Base-by-base conservation (phyloP, 2,888 invertebrate genomes). In the Calliopum simillimum region DNA sequence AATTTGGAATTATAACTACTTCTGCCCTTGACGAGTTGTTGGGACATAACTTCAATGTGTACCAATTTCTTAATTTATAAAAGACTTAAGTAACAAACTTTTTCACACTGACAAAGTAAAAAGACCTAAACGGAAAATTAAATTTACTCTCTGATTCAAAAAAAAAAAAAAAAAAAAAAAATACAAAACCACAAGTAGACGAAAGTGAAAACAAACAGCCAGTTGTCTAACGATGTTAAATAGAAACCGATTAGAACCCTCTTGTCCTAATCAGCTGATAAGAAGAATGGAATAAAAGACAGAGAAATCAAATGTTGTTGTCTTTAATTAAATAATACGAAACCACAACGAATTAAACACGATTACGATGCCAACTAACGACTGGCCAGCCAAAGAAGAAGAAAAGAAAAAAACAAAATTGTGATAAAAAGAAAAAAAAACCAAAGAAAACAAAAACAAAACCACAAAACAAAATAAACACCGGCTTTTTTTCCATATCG, bases 201-300 rank as follows among this genome's bases (percentile, higher is more conserved):
- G 8, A 33, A 8, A 33, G 8, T 1, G 8, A 33, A 33, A 56
- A 33, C 43, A 43, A 55, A 46, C 56, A 21, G 43, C 44, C 59
- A 59, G 66, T 56, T 66, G 66, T 25, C 33, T 46, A 25, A 46
- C 25, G 46, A 43, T n/a, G 43, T n/a, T 51, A 41, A 49, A 49
- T 47, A 33, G 47, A 49, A n/a, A 14, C 13, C 53, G 65, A 65
- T 65, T 65, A 55, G 65, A 65, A 53, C 23, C 8, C 33, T 65
- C 55, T 65, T 65, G 65, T 25, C 65, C n/a, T n/a, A 65, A 65
- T 13, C 41, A 23, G 46, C 25, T 49, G 67, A 67, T 59, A 59
- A 58, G 59, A 61, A 46, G 2, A 2, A 33, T 4, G 12, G 33
- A 14, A 59, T 16, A 59, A 59, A 41, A 43, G 41, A 59, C 33